Evolutionary conservation across 2,797 vertebrate species (phyloP).

Genomic region (Cyprinella venusta): DNA sequence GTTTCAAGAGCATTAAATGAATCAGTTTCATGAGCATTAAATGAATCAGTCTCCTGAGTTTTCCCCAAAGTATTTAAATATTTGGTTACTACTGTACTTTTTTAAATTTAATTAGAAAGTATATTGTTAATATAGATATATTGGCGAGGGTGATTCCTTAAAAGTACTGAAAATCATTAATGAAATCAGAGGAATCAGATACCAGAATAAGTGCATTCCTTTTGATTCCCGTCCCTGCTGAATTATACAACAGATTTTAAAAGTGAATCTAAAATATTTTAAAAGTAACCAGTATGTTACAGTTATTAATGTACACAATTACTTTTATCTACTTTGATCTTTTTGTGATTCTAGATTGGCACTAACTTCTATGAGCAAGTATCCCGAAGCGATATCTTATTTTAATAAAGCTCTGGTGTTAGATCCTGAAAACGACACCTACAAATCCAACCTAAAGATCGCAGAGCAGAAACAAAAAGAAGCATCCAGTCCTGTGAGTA

Average conservation of each 20-base stretch:
- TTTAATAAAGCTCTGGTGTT: slow-evolving; percentile 96
- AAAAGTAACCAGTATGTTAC: neutral
- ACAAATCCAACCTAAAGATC: slow-evolving; percentile 96
- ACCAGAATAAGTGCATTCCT: neutral
- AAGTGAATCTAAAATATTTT: neutral
- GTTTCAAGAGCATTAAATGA: too few species aligned
- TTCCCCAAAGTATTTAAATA: neutral
- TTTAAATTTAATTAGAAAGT: neutral
- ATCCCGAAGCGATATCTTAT: slow-evolving; percentile 92
- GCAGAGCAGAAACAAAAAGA: slow-evolving; percentile 97
- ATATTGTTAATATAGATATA: too few species aligned
- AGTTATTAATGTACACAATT: neutral
- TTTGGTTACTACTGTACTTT: neutral
- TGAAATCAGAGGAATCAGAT: too few species aligned
- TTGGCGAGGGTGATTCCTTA: neutral
- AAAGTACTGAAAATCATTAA: neutral
- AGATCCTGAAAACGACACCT: slow-evolving; percentile 96
- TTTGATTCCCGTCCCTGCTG: neutral
- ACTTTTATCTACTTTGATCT: slow-evolving; percentile 1
- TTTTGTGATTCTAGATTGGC: slow-evolving; percentile 81
- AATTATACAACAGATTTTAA: neutral
- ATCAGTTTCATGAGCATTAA: too few species aligned
- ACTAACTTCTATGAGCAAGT: slow-evolving; percentile 92
- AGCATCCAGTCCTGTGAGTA: slow-evolving; percentile 90
- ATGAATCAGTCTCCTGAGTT: too few species aligned